Conservation (phyloP, 2,888 invertebrate species). For the Pristionchus japonicus region DNA sequence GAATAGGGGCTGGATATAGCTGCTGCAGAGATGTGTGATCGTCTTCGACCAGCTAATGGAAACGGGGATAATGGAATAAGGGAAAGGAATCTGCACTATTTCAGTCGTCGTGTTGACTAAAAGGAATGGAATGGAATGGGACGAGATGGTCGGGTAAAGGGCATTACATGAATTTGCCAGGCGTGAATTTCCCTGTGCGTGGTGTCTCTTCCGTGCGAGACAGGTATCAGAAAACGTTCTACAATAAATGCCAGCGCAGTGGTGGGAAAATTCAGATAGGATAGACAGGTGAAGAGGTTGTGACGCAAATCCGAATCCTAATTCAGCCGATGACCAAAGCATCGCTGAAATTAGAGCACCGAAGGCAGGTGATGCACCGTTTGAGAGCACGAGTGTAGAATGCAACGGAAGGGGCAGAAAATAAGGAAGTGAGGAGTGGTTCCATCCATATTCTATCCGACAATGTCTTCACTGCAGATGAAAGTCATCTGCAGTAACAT, state of each 20-base stretch:
- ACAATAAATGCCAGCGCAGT: background rate
- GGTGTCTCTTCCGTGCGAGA: background rate
- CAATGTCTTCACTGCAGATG: too few species aligned
- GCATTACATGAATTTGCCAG: background rate
- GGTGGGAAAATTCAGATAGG: background rate
- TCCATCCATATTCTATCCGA: too few species aligned
- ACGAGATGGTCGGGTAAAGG: background rate
- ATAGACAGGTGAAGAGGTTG: background rate
- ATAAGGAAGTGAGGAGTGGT: too few species aligned
- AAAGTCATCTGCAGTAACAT: background rate
- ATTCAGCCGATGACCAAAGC: background rate
- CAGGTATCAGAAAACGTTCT: background rate
- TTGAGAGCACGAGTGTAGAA: background rate
- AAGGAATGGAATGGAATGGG: background rate
- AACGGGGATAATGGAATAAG: background rate
- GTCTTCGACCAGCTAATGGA: background rate
- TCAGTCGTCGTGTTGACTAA: background rate
- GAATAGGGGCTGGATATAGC: background rate
- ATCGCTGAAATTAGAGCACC: background rate
- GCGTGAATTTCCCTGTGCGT: background rate
- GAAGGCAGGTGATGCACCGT: background rate
- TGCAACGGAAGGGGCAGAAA: background rate
- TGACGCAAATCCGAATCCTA: background rate
- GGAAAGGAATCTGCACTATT: background rate
- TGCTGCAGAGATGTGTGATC: background rate